A percentile compares a stretch with the other conserved stretches of the same genome.
Conservation (phyloP, 1,140 invertebrate species). For the Platorchestia sp. region DNA sequence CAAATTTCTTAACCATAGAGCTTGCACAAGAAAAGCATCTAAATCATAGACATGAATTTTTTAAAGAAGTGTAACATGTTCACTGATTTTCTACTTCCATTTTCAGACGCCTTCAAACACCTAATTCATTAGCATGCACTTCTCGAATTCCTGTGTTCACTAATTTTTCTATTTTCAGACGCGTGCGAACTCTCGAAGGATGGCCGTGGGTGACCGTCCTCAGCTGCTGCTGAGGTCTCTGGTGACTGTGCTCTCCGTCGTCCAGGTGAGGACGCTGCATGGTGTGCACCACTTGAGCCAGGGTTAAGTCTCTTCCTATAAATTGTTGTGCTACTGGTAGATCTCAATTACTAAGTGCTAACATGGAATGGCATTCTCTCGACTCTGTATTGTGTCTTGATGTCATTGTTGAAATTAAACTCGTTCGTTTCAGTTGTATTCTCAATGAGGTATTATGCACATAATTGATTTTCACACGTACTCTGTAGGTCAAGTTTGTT, state of each 20-base stretch:
- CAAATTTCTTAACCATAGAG: background rate
- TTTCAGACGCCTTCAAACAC: background rate
- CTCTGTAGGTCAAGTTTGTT: too few relatives aligned
- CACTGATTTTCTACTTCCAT: background rate
- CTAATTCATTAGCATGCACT: too few relatives aligned
- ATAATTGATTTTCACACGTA: too few relatives aligned
- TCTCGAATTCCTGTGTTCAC: too few relatives aligned
- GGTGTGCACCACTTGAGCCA: too few relatives aligned
- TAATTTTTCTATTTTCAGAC: background rate
- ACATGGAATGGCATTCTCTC: too few relatives aligned
- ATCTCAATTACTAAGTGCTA: background rate
- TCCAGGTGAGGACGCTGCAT: background rate
- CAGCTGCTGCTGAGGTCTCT: background rate
- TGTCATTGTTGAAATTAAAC: too few relatives aligned
- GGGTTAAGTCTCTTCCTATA: background rate
- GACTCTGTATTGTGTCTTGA: too few relatives aligned
- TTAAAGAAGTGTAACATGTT: background rate
- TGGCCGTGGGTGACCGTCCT: background rate
- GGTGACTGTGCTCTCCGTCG: background rate
- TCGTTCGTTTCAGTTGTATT: too few relatives aligned
- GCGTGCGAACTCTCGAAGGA: background rate
- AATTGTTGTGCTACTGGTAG: background rate
- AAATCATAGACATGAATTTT: too few relatives aligned
- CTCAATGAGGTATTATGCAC: too few relatives aligned
- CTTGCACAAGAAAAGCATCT: background rate